Evolutionary conservation across 1,140 invertebrate genomes (phyloP).

Genomic region (Eurosta solidaginis): DNA sequence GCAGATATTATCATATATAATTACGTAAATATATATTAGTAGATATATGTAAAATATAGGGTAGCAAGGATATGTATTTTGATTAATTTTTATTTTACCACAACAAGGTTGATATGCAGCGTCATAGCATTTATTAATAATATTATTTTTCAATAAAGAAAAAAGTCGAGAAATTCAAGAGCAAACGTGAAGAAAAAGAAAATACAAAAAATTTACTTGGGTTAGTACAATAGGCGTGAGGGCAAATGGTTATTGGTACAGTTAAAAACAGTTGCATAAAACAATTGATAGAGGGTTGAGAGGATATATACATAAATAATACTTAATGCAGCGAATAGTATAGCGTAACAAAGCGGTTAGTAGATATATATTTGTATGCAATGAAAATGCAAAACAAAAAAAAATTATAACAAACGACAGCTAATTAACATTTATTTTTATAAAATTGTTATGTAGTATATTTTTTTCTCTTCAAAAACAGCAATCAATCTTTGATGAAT

Average conservation of each 20-base stretch:
- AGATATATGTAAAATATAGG: neutral
- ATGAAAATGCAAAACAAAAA: neutral
- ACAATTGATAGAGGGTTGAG: too few species aligned
- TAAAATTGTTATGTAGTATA: too few species aligned
- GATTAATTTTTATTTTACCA: neutral
- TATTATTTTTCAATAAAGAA: neutral
- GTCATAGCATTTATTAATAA: neutral
- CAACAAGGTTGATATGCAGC: neutral
- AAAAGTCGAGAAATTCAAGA: neutral
- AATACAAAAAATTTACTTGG: constrained; percentile 12
- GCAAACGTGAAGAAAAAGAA: constrained; percentile 26
- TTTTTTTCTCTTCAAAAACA: too few species aligned
- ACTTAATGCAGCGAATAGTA: neutral
- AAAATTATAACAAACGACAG: neutral
- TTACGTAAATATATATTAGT: too few species aligned
- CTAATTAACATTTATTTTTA: too few species aligned
- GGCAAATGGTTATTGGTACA: neutral
- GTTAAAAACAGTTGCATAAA: neutral
- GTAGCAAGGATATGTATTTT: neutral
- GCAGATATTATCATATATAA: neutral
- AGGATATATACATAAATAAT: neutral
- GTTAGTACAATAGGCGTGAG: neutral
- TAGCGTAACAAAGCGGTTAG: neutral
- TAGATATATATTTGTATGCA: too few species aligned
- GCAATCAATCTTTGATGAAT: too few species aligned